phyloP scores from a whole-genome alignment of 2,888 invertebrate species.

The Coecobrya sp. region DNA sequence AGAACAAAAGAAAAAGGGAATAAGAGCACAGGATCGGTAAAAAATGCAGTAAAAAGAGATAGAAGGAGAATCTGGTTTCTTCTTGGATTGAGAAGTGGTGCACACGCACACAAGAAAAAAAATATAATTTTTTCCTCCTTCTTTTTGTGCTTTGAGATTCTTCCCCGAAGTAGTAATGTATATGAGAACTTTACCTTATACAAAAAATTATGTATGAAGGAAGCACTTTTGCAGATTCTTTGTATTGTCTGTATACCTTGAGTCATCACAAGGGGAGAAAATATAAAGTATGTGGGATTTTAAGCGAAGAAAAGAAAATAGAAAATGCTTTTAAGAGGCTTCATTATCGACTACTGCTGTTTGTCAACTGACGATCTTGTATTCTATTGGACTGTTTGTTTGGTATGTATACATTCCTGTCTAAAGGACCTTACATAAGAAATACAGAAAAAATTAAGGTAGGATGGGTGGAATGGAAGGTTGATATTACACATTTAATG shows the following conservation, averaged over 20 bases:
- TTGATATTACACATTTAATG: not conserved
- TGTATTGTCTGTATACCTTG: constrained; percentile 1
- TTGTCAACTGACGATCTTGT: constrained; percentile 60
- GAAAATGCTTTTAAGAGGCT: constrained; percentile 72
- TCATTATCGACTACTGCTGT: constrained; percentile 69
- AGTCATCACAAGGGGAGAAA: not conserved
- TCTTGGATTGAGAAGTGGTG: constrained; percentile 32
- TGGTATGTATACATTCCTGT: too few species aligned
- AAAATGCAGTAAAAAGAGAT: constrained; percentile 67
- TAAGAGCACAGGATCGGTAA: constrained; percentile 60
- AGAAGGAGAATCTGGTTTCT: constrained; percentile 74
- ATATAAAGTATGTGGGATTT: not conserved
- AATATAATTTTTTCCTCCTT: constrained; percentile 40
- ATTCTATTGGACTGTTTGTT: not conserved
- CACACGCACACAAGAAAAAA: not conserved
- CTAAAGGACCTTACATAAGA: too few species aligned
- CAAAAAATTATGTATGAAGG: not conserved
- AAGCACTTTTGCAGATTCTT: not conserved
- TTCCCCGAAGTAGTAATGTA: constrained; percentile 36
- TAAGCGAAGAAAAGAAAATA: constrained; percentile 64
- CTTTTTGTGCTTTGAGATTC: constrained; percentile 60
- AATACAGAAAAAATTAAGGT: not conserved
- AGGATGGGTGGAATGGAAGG: not conserved
- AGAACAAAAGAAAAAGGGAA: constrained; percentile 69
- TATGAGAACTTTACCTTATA: not conserved